phyloP scores from a whole-genome alignment of 2,113 vertebrate species.

The Podarcis muralis region DNA sequence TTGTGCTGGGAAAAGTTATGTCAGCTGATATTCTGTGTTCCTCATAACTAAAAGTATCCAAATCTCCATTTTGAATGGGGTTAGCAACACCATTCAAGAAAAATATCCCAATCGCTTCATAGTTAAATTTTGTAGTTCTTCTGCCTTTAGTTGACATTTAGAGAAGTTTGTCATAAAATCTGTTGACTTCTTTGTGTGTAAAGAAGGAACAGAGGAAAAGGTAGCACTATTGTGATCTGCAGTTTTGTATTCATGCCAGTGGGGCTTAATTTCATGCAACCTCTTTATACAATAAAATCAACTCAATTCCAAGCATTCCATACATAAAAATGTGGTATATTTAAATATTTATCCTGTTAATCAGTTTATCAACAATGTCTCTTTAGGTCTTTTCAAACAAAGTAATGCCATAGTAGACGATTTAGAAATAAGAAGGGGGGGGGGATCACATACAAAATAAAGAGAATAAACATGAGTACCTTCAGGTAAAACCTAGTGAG shows the following conservation, averaged over 20 bases:
- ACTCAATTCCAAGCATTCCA: constrained; percentile 13
- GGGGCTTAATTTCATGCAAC: neutral
- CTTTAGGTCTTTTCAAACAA: neutral
- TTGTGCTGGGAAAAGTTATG: neutral
- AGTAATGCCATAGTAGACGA: neutral
- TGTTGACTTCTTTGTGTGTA: neutral
- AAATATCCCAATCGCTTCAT: rapidly evolving
- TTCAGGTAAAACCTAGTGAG: constrained; percentile 53
- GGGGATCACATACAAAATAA: neutral
- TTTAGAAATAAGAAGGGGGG: constrained; percentile 22
- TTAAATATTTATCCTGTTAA: constrained; percentile 1
- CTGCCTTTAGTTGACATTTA: neutral
- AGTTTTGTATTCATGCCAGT: neutral
- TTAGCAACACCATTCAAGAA: neutral
- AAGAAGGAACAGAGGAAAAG: neutral
- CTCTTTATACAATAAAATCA: neutral
- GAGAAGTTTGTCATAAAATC: constrained; percentile 8
- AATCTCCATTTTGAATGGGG: neutral
- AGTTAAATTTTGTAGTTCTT: neutral
- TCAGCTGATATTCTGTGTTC: neutral
- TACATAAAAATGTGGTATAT: neutral
- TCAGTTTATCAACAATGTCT: neutral
- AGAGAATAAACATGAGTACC: neutral
- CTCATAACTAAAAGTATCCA: neutral
- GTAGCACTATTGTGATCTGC: neutral